phyloP scores from a whole-genome alignment of 1,140 invertebrate genomes.

The Zaprionus gabonicus region DNA sequence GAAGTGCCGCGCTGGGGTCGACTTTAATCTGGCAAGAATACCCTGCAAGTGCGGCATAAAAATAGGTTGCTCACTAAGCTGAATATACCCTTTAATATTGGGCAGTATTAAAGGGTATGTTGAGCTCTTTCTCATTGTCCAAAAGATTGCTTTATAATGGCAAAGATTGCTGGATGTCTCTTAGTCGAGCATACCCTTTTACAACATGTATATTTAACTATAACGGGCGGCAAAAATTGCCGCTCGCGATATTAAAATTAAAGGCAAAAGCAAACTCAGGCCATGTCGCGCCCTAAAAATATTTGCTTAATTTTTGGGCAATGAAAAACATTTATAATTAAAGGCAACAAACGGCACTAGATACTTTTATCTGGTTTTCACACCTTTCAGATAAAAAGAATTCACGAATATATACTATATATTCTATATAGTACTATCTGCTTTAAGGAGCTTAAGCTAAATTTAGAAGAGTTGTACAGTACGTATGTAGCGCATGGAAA shows the following conservation, averaged over 20 bases:
- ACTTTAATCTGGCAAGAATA: constrained; percentile 25
- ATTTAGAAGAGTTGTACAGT: not conserved
- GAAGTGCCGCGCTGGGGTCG: constrained; percentile 45
- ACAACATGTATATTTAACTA: constrained; percentile 17
- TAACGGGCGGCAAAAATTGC: constrained; percentile 11
- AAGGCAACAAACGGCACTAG: not conserved
- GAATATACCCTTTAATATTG: not conserved
- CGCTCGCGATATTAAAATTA: constrained; percentile 12
- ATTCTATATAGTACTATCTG: not conserved
- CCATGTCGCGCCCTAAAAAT: not conserved
- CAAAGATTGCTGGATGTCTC: not conserved
- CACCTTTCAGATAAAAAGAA: not conserved
- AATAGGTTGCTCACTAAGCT: not conserved
- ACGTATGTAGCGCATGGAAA: not conserved
- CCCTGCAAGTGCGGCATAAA: not conserved
- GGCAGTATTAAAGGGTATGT: not conserved
- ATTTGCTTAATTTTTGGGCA: constrained; percentile 3
- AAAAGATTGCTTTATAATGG: not conserved
- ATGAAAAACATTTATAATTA: constrained; percentile 5
- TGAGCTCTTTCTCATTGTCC: not conserved
- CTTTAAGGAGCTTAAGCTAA: not conserved
- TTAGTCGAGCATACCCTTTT: not conserved
- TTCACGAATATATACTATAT: too few relatives aligned
- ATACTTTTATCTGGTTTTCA: not conserved
- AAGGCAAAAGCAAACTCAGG: not conserved